Conservation (phyloP, 1,140 invertebrate genomes). For the Tachypleus tridentatus region DNA sequence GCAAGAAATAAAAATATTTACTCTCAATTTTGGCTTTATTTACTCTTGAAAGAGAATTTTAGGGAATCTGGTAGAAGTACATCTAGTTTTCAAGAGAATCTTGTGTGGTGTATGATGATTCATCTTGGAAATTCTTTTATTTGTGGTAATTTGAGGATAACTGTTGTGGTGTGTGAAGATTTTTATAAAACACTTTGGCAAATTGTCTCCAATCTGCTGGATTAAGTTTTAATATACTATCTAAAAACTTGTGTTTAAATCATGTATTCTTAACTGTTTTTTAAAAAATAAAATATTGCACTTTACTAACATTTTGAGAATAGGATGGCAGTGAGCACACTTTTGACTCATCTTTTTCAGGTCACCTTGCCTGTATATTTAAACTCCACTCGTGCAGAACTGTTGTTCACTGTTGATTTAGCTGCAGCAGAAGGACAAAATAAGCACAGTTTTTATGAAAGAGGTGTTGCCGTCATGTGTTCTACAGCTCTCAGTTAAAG, state of each 20-base stretch:
- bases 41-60: no score
- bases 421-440: slow-evolving; percentile 74
- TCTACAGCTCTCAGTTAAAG: slow-evolving; percentile 74
- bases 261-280: not conserved
- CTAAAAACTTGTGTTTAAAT: not conserved
- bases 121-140: no score
- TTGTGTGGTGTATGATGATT: no score
- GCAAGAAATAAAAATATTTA: no score
- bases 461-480: slow-evolving; percentile 87
- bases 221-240: no score
- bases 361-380: slow-evolving; percentile 92
- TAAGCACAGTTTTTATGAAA: slow-evolving; percentile 87
- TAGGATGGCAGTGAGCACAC: not conserved
- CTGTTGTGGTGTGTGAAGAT: no score
- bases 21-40: no score
- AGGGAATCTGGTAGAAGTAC: no score
- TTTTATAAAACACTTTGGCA: no score
- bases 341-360: slow-evolving; percentile 27
- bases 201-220: no score
- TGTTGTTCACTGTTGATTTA: slow-evolving; percentile 91
- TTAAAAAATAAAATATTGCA: not conserved
- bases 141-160: no score
- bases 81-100: no score
- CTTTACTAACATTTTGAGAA: not conserved
- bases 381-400: slow-evolving; percentile 85